These are phyloP conservation scores for Eupithecia tripunctaria DNA, from an alignment of 2,888 invertebrate species.

Conservation along the genomic window DNA sequence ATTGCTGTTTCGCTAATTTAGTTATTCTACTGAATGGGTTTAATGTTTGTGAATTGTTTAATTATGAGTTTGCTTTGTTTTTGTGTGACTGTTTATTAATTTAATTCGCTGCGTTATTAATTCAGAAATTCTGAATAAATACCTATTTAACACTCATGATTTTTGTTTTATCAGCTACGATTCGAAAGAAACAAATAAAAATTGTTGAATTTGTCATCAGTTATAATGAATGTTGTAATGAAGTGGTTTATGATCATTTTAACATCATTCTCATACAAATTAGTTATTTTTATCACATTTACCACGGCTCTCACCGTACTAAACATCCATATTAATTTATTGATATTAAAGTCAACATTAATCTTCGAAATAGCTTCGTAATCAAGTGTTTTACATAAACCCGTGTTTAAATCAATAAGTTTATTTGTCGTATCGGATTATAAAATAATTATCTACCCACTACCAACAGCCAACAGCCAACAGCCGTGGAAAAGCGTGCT, in stretches of 20 bases:
- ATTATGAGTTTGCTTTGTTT: slow-evolving; percentile 33
- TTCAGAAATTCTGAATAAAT: background rate
- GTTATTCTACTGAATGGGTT: slow-evolving; percentile 27
- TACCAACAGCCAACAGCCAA: too few species aligned
- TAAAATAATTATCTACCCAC: background rate
- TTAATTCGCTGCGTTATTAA: background rate
- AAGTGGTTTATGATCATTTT: slow-evolving; percentile 15
- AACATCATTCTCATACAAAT: slow-evolving; percentile 22
- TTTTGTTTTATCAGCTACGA: background rate
- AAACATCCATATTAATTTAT: slow-evolving; percentile 30
- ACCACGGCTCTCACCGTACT: slow-evolving; percentile 31
- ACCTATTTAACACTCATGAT: background rate
- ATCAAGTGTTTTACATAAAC: slow-evolving; percentile 18
- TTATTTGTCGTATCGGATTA: slow-evolving; percentile 4
- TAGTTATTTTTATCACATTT: slow-evolving; percentile 24
- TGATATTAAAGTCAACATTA: slow-evolving; percentile 15
- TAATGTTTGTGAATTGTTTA: slow-evolving; percentile 36
- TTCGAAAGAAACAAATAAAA: background rate
- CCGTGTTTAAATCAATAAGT: slow-evolving; percentile 4
- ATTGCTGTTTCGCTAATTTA: slow-evolving; percentile 29
- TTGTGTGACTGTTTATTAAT: slow-evolving; percentile 5
- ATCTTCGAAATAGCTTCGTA: slow-evolving; percentile 20
- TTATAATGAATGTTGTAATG: background rate
- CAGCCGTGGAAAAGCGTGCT: too few species aligned
- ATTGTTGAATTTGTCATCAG: background rate